Percentiles rank a stretch among this genome's conserved stretches.
These are phyloP conservation scores for Tetramorium bicarinatum DNA, from an alignment of 2,888 invertebrate species.

Conservation along the genomic window DNA sequence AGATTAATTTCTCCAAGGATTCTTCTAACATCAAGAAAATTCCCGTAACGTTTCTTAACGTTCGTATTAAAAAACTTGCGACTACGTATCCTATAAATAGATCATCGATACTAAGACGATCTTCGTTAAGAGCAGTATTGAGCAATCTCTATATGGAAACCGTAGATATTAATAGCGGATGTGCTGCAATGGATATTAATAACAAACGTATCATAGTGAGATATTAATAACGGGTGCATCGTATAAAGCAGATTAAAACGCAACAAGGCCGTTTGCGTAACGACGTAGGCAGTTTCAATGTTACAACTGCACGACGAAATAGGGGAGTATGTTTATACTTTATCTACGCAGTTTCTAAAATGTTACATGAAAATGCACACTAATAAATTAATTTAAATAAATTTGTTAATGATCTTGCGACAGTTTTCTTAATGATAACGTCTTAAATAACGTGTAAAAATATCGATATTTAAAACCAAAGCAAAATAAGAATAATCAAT, in stretches of 20 bases:
- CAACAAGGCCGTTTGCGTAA: slow-evolving; percentile 47
- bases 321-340: not conserved
- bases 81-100: slow-evolving; percentile 10
- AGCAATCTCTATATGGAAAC: slow-evolving; percentile 44
- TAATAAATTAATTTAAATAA: not conserved
- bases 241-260: slow-evolving; percentile 42
- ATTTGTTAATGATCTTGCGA: not conserved
- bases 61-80: not conserved
- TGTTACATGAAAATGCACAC: not conserved
- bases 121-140: slow-evolving; percentile 31
- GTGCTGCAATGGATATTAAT: slow-evolving; percentile 43
- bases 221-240: slow-evolving; percentile 48
- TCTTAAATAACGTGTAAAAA: not conserved
- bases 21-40: not conserved
- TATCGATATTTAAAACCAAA: not conserved
- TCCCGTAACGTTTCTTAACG: not conserved
- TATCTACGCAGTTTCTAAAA: not conserved
- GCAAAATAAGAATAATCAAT: not conserved
- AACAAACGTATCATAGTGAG: slow-evolving; percentile 46
- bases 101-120: not conserved
- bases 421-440: not conserved
- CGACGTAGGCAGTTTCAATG: slow-evolving; percentile 38
- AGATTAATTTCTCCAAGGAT: not conserved
- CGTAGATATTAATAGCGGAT: slow-evolving; percentile 43
- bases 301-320: slow-evolving; percentile 20